These are phyloP conservation scores for Mystacides longicornis DNA, from an alignment of 2,888 invertebrate species.

Conservation along the genomic window DNA sequence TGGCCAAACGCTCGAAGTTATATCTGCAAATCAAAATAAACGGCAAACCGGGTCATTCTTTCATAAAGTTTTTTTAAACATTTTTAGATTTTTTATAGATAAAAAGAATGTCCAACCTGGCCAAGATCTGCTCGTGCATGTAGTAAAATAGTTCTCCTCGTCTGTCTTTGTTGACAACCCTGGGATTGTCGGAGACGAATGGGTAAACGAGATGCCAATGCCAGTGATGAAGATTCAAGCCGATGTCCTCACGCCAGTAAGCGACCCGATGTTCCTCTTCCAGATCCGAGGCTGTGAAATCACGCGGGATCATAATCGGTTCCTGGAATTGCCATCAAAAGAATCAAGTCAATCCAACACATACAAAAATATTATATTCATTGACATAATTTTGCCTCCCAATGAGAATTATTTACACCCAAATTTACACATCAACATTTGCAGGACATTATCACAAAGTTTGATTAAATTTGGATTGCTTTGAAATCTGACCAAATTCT, in stretches of 20 bases:
- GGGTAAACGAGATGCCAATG: constrained; percentile 80
- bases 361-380: too few relatives aligned
- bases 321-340: too few relatives aligned
- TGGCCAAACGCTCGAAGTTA: constrained; percentile 52
- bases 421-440: too few relatives aligned
- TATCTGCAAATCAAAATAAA: constrained; percentile 36
- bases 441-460: too few relatives aligned
- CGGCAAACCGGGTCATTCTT: too few relatives aligned
- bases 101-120: constrained; percentile 38
- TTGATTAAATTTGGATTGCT: too few relatives aligned
- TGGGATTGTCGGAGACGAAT: constrained; percentile 45
- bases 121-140: constrained; percentile 59
- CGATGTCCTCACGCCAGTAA: constrained; percentile 77
- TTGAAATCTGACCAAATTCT: too few relatives aligned
- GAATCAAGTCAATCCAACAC: too few relatives aligned
- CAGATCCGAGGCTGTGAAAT: constrained; percentile 72
- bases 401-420: too few relatives aligned
- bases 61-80: too few relatives aligned
- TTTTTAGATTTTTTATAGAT: too few relatives aligned
- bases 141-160: constrained; percentile 75
- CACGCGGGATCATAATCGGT: constrained; percentile 64
- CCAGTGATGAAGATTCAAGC: constrained; percentile 74
- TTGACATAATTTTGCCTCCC: too few relatives aligned
- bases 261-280: constrained; percentile 75
- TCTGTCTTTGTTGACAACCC: constrained; percentile 66